These are phyloP conservation scores for Myanophis thanlyinensis DNA, from an alignment of 2,113 vertebrate genomes.

Conservation along the genomic window DNA sequence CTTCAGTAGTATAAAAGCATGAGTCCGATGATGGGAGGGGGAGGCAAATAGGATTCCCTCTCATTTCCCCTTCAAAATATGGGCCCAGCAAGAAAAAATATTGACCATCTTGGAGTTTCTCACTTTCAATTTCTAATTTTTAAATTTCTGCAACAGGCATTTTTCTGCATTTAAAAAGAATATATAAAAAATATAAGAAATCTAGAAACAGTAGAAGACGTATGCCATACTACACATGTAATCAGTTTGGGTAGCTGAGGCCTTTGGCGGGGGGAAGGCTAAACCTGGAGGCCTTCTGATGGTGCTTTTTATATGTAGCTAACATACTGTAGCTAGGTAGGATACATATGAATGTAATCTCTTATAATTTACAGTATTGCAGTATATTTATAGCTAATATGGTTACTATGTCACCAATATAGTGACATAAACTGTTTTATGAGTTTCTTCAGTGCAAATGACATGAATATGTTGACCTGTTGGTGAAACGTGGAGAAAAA, in stretches of 20 bases:
- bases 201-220: not conserved
- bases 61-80: not conserved
- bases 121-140: not conserved
- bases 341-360: not conserved
- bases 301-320: not conserved
- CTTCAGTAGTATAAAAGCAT: not conserved
- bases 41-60: not conserved
- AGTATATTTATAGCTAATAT: not conserved
- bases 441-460: not conserved
- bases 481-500: not conserved
- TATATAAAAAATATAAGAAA: not conserved
- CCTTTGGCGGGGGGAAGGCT: not conserved
- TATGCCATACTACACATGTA: not conserved
- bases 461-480: not conserved
- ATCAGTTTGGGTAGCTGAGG: not conserved
- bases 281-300: not conserved
- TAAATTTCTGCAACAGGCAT: not conserved
- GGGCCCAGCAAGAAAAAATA: not conserved
- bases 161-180: not conserved
- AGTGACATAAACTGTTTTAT: not conserved
- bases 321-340: not conserved
- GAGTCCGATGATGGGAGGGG: not conserved
- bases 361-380: not conserved
- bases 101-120: not conserved
- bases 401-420: not conserved